These are phyloP conservation scores for Macquaria ambigua DNA, from an alignment of 2,113 vertebrate genomes.

Conservation along the genomic window DNA sequence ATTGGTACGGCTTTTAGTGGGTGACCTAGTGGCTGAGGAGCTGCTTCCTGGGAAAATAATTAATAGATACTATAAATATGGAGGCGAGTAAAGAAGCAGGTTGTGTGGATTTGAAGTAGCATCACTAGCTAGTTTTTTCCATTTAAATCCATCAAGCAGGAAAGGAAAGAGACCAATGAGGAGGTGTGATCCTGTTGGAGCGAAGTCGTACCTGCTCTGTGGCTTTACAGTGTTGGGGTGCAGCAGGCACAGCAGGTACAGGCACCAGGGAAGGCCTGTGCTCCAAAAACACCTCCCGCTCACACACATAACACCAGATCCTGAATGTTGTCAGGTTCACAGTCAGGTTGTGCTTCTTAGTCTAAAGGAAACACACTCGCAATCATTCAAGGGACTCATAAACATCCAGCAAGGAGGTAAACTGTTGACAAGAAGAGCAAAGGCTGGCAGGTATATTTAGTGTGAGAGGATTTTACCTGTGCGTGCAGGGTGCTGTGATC, in stretches of 20 bases:
- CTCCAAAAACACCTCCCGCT: constrained; percentile 95
- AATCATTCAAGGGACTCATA: neutral
- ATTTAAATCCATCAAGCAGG: neutral
- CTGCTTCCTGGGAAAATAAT: constrained; percentile 83
- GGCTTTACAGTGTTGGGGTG: constrained; percentile 78
- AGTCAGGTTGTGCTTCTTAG: constrained; percentile 95
- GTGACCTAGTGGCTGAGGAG: constrained; percentile 77
- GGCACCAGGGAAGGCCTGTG: constrained; percentile 81
- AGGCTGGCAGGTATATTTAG: neutral
- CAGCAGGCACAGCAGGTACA: constrained; percentile 20
- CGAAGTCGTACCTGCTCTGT: constrained; percentile 85
- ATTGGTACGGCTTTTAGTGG: constrained; percentile 93
- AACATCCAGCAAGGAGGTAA: neutral
- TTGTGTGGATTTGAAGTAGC: neutral
- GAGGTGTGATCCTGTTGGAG: neutral
- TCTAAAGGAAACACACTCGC: constrained; percentile 73
- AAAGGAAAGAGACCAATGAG: neutral
- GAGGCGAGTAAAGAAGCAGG: neutral
- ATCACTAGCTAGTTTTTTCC: no score
- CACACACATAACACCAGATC: constrained; percentile 97
- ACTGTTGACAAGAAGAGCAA: neutral
- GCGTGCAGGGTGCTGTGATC: constrained; percentile 98
- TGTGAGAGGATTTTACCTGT: constrained; percentile 85
- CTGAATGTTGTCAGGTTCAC: constrained; percentile 98
- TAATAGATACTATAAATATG: constrained; percentile 9